phyloP scores from a whole-genome alignment of 2,888 invertebrate genomes.

The Hydropsyche betteni region DNA sequence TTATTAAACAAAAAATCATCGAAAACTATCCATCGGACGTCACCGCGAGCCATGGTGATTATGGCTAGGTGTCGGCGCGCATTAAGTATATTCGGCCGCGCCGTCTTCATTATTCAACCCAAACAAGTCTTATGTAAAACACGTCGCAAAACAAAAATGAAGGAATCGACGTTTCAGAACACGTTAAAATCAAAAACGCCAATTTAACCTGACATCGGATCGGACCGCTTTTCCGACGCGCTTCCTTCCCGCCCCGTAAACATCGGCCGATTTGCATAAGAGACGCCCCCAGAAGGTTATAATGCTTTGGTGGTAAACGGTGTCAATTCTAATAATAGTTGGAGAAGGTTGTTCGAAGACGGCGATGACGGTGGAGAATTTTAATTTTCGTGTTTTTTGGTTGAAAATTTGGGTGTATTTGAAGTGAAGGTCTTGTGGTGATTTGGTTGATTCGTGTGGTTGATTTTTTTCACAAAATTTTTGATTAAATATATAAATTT shows the following conservation, averaged over 20 bases:
- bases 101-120: constrained; percentile 17
- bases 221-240: background rate
- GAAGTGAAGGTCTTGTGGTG: too few relatives aligned
- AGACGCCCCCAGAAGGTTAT: too few relatives aligned
- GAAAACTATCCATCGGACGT: background rate
- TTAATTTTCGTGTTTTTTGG: too few relatives aligned
- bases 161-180: constrained; percentile 36
- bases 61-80: constrained; percentile 1
- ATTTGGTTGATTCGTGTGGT: too few relatives aligned
- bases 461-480: too few relatives aligned
- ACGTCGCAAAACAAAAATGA: background rate
- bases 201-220: constrained; percentile 26
- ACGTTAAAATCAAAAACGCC: constrained; percentile 30
- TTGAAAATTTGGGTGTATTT: too few relatives aligned
- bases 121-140: constrained; percentile 24
- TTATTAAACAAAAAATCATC: background rate
- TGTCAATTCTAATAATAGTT: too few relatives aligned
- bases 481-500: too few relatives aligned
- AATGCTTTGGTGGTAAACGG: too few relatives aligned
- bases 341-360: too few relatives aligned
- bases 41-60: background rate
- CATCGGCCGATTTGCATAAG: background rate
- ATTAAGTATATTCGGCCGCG: constrained; percentile 1
- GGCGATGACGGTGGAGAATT: too few relatives aligned
- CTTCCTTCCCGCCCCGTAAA: background rate